Evolutionary conservation across 1,140 invertebrate species (phyloP).

Genomic region (Pseudoatta argentina): DNA sequence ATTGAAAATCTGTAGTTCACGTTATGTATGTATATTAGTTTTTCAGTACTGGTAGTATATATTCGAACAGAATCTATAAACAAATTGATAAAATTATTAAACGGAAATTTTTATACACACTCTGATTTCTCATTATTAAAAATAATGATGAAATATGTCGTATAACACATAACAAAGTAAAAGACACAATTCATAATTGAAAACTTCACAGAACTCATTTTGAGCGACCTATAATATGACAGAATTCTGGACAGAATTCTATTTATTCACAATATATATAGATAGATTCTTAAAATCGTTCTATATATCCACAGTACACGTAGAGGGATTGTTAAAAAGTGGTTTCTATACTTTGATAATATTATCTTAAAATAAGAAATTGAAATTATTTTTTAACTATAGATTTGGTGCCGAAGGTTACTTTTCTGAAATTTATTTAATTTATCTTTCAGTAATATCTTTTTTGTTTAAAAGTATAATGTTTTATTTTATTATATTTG

Average conservation of each 20-base stretch:
- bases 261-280: not conserved
- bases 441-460: not conserved
- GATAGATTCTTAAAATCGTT: not conserved
- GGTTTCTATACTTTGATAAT: not conserved
- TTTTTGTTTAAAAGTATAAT: not conserved
- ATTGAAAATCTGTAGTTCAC: too few relatives aligned
- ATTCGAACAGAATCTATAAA: too few relatives aligned
- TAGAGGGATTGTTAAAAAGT: not conserved
- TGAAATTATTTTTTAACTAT: not conserved
- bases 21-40: too few relatives aligned
- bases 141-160: not conserved
- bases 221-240: not conserved
- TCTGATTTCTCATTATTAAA: not conserved
- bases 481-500: not conserved
- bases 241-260: not conserved
- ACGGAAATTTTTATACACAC: not conserved
- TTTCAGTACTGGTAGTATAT: too few relatives aligned
- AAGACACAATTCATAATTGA: not conserved
- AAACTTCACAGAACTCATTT: not conserved
- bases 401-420: not conserved
- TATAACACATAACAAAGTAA: not conserved
- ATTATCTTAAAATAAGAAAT: conserved; percentile 2
- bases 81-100: not conserved
- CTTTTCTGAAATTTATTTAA: not conserved
- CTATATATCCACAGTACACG: not conserved